Percentiles rank a stretch among this genome's conserved stretches.
Conservation (phyloP, 2,113 vertebrate genomes). For the Lathamus discolor region DNA sequence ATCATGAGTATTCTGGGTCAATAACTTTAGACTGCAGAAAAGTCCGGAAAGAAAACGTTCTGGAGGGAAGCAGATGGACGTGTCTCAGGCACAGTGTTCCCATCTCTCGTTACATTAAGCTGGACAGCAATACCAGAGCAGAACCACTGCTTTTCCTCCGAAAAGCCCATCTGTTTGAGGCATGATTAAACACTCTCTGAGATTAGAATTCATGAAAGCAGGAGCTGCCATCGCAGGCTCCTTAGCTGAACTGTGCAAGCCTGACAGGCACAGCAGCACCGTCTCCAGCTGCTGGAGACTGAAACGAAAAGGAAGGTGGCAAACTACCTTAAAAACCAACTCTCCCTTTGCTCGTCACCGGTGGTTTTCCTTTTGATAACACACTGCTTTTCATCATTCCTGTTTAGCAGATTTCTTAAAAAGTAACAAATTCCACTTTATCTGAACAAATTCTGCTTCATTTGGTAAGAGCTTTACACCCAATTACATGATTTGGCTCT, state of each 20-base stretch:
- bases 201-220: background rate
- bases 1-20: background rate
- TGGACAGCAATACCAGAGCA: background rate
- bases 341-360: background rate
- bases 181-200: background rate
- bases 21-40: background rate
- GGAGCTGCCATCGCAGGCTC: background rate
- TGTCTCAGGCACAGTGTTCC: background rate
- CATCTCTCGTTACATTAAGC: background rate
- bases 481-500: background rate
- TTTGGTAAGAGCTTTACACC: background rate
- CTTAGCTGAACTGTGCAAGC: background rate
- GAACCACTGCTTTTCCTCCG: background rate
- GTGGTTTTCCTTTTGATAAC: background rate
- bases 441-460: background rate
- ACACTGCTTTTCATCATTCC: background rate
- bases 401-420: background rate
- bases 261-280: background rate
- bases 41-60: background rate
- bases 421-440: background rate
- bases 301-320: background rate
- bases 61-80: background rate
- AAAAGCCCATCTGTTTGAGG: background rate
- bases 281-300: background rate
- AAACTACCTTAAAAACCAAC: background rate